Base-by-base conservation (phyloP, 1,140 invertebrate genomes). In the Macrobrachium nipponense region DNA sequence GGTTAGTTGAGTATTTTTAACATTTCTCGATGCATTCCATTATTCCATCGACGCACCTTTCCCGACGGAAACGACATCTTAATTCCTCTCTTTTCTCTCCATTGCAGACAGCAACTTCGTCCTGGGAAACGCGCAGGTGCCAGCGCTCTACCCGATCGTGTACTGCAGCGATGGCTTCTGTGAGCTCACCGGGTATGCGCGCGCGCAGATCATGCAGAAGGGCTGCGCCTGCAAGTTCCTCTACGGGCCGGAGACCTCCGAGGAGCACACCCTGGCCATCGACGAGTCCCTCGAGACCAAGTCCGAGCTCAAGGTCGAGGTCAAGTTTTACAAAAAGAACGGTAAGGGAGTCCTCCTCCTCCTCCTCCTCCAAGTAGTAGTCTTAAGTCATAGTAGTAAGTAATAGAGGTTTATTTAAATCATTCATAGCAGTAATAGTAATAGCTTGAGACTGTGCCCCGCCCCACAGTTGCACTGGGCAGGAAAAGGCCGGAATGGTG, bases 111-210 rank as follows among this genome's bases (percentile, higher is more conserved):
- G 97, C 93, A 99, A 98, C 93, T 99, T 99, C 93, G 97, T 99
- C 90, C 93, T 99, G 91, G 98, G 97, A 89, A 98, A 98, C 93
- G 97, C 98, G 85, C 97, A 98, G 92, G 97, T 98, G 87, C 94
- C 95, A 87, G 91, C 94, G 8, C 91, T 95, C 44, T 97, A 97
- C 93, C 97, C 98, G 88, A 98, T 99, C 92, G 98, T 99, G 87
- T 99, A 99, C 92, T 99, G 98, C 92, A 98, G 97, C 6, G 97
- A 99, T 94, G 98, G 97, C 77, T 99, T 99, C 93, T 98, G 97
- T 91, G 97, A 98, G 92, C 94, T 99, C 92, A 98, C 97, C 83
- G 97, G 97, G 86, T 98, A 95, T 92, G 94, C 96, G 85, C 94
- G 98, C 87, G 97, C 97, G 62, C 97, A 98, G 93, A 97, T 98